phyloP scores from a whole-genome alignment of 2,888 invertebrate species.

The Chironomus riparius region DNA sequence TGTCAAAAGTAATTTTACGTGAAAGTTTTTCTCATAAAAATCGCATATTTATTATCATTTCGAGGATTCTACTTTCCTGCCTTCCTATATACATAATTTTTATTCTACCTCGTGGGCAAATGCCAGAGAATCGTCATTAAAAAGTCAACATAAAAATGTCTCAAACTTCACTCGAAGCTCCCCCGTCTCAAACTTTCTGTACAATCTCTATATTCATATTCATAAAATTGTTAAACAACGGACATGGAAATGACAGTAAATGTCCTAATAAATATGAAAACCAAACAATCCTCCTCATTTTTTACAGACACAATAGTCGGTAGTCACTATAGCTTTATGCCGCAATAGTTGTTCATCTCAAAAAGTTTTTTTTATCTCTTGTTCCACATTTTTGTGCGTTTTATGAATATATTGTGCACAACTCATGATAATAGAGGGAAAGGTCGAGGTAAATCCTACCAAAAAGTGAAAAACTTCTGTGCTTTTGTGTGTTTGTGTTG shows the following conservation, averaged over 20 bases:
- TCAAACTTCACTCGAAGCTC: too few species aligned
- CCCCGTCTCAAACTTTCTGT: too few species aligned
- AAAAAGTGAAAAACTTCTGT: background rate
- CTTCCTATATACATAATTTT: too few species aligned
- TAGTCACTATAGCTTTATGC: too few species aligned
- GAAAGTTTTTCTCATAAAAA: background rate
- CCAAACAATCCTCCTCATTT: background rate
- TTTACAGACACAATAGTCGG: too few species aligned
- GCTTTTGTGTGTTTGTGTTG: background rate
- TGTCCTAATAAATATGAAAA: conserved; percentile 2
- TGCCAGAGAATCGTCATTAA: too few species aligned
- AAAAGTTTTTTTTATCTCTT: background rate
- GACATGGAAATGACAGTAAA: background rate
- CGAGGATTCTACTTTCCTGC: background rate
- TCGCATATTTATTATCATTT: background rate
- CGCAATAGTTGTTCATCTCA: background rate
- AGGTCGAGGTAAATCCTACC: too few species aligned
- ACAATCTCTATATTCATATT: background rate
- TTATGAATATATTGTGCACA: background rate
- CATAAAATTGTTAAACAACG: background rate
- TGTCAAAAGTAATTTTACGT: background rate
- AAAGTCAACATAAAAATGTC: too few species aligned
- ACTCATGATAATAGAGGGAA: background rate
- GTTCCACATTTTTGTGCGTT: background rate
- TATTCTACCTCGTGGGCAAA: too few species aligned